Base-by-base conservation (phyloP, 2,113 vertebrate genomes). In the Microcebus ravelobensis region DNA sequence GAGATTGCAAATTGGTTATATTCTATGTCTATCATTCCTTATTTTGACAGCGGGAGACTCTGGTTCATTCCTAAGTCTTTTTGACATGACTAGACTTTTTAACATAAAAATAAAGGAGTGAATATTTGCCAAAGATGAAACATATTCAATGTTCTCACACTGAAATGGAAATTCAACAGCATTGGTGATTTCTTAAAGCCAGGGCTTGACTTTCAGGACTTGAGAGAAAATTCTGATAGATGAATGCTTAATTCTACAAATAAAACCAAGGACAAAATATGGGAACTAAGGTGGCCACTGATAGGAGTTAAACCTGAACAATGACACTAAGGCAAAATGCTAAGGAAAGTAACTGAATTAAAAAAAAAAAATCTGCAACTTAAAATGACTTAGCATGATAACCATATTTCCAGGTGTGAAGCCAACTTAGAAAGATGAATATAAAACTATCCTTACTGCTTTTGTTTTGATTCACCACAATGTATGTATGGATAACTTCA, bases 21-120 rank as follows among this genome's bases (percentile, higher is more conserved):
- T 23, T 55, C 8, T 80, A 15, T 36, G 8, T 52, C 18, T 61
- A n/a, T 76, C 48, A 94, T 57, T 86, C 11, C 12, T 90, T 80
- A 21, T 65, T 85, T 84, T 29, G 25, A 87, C 59, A 95, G 10
- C 52, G 29, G 42, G 42, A 97, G 27, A 81, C 18, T 68, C 23
- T 81, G 50, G n/a, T 83, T 85, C 59, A 81, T 95, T 88, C 6
- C 31, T 42, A 83, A 87, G 21, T 55, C 31, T 70, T 79, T 74
- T 74, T 81, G 29, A 83, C 2, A 61, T 55, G 14, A 42, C 25
- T 17, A 87, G 45, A 63, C 7, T 23, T 70, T 59, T 92, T 70
- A 86, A 86, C 55, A 80, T 57, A 90, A 96, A 94, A 91, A 89
- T 68, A 57, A 92, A 79, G 2, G 5, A 42, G 83, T 93, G 74